phyloP scores from a whole-genome alignment of 2,113 vertebrate species.

The Nycticebus coucang region DNA sequence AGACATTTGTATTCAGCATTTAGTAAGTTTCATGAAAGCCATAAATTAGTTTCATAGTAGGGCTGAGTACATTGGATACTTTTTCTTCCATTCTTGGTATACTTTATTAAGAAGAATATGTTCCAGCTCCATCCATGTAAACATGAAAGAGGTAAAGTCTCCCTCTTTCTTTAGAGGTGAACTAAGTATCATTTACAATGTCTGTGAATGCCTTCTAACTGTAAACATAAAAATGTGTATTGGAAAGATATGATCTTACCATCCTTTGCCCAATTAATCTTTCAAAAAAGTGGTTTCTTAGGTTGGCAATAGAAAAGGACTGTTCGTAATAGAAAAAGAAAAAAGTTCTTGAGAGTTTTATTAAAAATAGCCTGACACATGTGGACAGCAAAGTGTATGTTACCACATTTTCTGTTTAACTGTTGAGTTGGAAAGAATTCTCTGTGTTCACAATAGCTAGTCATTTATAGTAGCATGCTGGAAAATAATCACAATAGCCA shows the following conservation, averaged over 20 bases:
- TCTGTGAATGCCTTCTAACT: background rate
- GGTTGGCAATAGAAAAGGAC: background rate
- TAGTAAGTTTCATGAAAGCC: too few relatives aligned
- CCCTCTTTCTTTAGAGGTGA: background rate
- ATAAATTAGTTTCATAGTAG: too few relatives aligned
- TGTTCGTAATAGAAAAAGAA: background rate
- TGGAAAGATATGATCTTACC: background rate
- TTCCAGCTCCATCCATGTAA: too few relatives aligned
- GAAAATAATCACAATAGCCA: background rate
- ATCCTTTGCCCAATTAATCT: background rate
- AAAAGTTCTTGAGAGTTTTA: background rate
- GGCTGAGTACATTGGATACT: too few relatives aligned
- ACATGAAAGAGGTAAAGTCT: too few relatives aligned
- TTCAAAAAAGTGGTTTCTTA: conserved; percentile 1
- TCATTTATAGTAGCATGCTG: background rate
- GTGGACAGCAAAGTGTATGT: background rate
- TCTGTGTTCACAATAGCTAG: background rate
- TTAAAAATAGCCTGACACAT: background rate
- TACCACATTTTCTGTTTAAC: conserved; percentile 1
- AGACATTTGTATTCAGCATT: too few relatives aligned
- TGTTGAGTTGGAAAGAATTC: background rate
- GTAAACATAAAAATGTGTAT: background rate
- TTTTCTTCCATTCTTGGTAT: too few relatives aligned
- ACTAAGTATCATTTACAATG: background rate
- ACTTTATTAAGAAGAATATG: too few relatives aligned